Conservation (phyloP, 2,113 vertebrate species). For the Onychorhynchus coronatus region DNA sequence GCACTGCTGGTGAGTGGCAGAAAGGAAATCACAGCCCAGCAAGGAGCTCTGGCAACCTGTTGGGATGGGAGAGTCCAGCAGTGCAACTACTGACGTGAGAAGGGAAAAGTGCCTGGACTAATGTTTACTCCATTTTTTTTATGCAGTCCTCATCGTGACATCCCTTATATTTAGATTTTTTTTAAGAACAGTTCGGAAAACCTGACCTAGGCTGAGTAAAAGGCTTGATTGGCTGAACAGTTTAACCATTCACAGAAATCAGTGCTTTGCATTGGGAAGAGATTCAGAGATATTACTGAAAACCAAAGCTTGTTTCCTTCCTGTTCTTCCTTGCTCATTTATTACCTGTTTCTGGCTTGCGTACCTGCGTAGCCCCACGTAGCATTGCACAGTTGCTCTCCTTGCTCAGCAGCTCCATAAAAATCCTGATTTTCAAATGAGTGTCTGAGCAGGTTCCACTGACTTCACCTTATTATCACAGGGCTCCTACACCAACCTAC, state of each 20-base stretch:
- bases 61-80: not conserved
- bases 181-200: not conserved
- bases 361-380: not conserved
- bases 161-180: not conserved
- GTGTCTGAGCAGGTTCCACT: constrained; percentile 51
- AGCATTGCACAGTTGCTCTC: not conserved
- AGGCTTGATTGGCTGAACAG: not conserved
- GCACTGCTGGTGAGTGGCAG: not conserved
- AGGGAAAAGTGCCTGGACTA: not conserved
- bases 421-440: constrained; percentile 9
- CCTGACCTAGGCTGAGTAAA: not conserved
- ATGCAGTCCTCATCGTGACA: not conserved
- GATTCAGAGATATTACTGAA: not conserved
- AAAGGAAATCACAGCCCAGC: not conserved
- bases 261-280: not conserved
- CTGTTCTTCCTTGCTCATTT: not conserved
- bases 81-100: not conserved
- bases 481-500: not conserved
- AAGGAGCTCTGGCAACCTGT: not conserved
- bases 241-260: not conserved
- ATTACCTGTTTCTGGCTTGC: not conserved
- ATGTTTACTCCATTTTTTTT: not conserved
- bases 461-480: constrained; percentile 11
- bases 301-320: not conserved
- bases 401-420: not conserved